phyloP scores from a whole-genome alignment of 2,113 vertebrate species.

The Nyctibius bracteatus region DNA sequence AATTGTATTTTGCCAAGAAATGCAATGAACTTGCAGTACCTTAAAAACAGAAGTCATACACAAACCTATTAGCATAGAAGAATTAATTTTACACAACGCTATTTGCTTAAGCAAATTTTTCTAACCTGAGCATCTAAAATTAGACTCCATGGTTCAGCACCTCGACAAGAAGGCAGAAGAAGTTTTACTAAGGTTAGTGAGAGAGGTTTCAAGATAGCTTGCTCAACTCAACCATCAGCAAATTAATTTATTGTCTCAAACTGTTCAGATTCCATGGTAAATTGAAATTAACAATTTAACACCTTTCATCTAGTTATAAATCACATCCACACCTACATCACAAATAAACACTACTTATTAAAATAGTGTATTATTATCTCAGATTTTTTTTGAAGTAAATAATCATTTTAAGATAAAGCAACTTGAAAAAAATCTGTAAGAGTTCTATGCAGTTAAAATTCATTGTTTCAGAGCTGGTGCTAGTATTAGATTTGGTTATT shows the following conservation, averaged over 20 bases:
- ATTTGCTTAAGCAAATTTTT: neutral
- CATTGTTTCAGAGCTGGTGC: neutral
- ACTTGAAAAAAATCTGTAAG: neutral
- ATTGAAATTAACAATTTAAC: neutral
- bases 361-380: neutral
- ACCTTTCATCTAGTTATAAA: neutral
- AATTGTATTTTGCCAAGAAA: neutral
- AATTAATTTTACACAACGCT: neutral
- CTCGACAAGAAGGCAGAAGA: neutral
- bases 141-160: neutral
- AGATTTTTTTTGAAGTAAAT: neutral
- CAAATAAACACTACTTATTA: neutral
- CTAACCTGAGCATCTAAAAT: neutral
- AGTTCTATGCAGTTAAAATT: neutral
- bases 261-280: neutral
- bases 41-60: neutral
- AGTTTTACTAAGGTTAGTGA: neutral
- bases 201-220: neutral
- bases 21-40: neutral
- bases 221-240: neutral
- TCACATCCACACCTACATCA: neutral
- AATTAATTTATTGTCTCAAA: neutral
- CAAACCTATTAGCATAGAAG: neutral
- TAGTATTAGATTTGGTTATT: neutral
- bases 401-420: neutral